Conservation (phyloP, 2,797 vertebrate genomes). For the Molossus molossus region DNA sequence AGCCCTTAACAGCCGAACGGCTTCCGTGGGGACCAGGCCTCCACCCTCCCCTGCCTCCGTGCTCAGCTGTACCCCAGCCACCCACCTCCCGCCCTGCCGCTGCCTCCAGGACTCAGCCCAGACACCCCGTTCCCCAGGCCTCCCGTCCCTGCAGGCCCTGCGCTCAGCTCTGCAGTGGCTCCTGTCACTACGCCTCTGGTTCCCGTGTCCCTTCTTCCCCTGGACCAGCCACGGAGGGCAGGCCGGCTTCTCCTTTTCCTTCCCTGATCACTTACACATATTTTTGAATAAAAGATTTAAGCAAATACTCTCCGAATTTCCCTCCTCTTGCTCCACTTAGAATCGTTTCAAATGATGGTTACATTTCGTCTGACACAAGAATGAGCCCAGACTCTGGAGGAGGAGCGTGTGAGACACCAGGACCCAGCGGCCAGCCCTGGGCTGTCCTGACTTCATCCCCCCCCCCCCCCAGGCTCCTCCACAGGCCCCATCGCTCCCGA, state of each 20-base stretch:
- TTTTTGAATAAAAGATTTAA: background rate
- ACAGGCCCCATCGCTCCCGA: constrained; percentile 46
- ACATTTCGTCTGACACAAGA: constrained; percentile 19
- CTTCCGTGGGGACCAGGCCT: background rate
- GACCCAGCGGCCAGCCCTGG: background rate
- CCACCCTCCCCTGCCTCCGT: too few relatives aligned
- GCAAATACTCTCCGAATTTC: background rate
- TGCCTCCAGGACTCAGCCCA: background rate
- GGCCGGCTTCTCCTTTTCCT: background rate
- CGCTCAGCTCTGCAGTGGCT: background rate
- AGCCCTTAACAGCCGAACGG: background rate
- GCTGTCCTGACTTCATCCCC: background rate
- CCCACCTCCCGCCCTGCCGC: background rate
- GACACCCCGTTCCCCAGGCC: background rate
- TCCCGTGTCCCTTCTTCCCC: background rate
- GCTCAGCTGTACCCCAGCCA: background rate
- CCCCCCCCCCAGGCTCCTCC: constrained; percentile 13
- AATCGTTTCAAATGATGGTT: constrained; percentile 17
- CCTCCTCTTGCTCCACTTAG: background rate
- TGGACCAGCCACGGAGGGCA: background rate
- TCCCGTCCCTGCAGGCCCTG: fast-evolving
- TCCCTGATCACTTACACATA: background rate
- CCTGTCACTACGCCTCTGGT: background rate
- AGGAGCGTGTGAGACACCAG: background rate
- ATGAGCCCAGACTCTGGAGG: background rate